Percentiles rank a stretch among this genome's conserved stretches.
phyloP scores from a whole-genome alignment of 2,888 invertebrate species.

The Octodonta nipae region DNA sequence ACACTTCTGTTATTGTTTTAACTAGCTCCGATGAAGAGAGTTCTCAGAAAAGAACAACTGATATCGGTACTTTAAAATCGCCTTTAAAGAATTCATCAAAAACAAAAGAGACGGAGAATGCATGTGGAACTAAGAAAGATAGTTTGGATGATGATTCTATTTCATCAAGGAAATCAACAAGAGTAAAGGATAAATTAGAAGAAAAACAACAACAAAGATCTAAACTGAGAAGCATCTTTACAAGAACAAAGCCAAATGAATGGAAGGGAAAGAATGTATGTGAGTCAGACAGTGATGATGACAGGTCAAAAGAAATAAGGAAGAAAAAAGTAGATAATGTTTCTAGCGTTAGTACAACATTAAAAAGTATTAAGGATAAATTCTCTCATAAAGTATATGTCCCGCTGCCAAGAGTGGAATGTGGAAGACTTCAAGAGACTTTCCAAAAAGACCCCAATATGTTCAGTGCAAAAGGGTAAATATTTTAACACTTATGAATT shows the following conservation, averaged over 20 bases:
- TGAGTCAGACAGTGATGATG: background rate
- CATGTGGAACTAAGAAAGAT: constrained; percentile 5
- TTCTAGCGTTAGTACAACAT: constrained; percentile 4
- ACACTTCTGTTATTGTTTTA: constrained; percentile 25
- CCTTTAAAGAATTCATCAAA: constrained; percentile 8
- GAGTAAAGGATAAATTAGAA: background rate
- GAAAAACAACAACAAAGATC: background rate
- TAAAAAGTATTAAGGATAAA: constrained; percentile 11
- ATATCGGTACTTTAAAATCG: constrained; percentile 8
- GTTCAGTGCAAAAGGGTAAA: too few relatives aligned
- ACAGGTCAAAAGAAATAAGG: constrained; percentile 5
- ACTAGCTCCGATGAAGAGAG: constrained; percentile 28
- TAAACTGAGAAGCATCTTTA: constrained; percentile 2
- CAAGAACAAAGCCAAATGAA: constrained; percentile 4
- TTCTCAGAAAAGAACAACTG: constrained; percentile 7
- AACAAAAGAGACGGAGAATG: constrained; percentile 1
- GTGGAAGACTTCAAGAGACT: constrained; percentile 23
- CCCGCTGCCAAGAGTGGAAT: constrained; percentile 21
- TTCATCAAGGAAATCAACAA: background rate
- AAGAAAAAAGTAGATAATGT: constrained; percentile 14
- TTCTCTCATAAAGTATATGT: constrained; percentile 21
- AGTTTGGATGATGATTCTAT: constrained; percentile 2
- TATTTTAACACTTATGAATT: too few relatives aligned
- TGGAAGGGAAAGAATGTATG: constrained; percentile 6
- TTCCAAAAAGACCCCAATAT: too few relatives aligned